These are phyloP conservation scores for Luffia ferchaultella DNA, from an alignment of 2,888 invertebrate genomes.

Conservation along the genomic window DNA sequence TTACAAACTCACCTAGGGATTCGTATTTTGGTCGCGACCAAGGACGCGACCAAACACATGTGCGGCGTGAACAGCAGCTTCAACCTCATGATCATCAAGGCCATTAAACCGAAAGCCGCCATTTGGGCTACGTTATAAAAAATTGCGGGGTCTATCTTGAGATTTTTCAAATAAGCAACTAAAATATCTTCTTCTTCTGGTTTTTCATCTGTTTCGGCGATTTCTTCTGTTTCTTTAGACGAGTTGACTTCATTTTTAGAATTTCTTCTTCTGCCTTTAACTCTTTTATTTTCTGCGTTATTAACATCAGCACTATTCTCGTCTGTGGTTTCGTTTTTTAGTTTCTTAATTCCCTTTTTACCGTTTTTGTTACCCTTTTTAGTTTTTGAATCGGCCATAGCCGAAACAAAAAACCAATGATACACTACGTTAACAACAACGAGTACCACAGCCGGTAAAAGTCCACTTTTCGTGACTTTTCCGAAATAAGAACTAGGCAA, in stretches of 20 bases:
- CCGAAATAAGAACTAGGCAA: slow-evolving; percentile 62
- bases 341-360: slow-evolving; percentile 14
- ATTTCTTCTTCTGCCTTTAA: slow-evolving; percentile 8
- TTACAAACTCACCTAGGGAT: too few species aligned
- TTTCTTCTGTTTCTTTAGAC: background rate
- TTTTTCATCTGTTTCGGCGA: background rate
- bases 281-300: slow-evolving; percentile 39
- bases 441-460: slow-evolving; percentile 66
- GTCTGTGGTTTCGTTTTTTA: slow-evolving; percentile 22
- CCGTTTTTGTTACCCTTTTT: slow-evolving; percentile 12
- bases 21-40: slow-evolving; percentile 61
- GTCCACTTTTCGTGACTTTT: slow-evolving; percentile 57
- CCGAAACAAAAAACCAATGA: slow-evolving; percentile 37
- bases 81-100: slow-evolving; percentile 78
- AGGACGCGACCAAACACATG: slow-evolving; percentile 75
- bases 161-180: slow-evolving; percentile 31
- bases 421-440: slow-evolving; percentile 29
- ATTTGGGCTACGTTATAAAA: slow-evolving; percentile 78
- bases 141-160: slow-evolving; percentile 59
- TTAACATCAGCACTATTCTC: slow-evolving; percentile 58
- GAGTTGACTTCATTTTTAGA: slow-evolving; percentile 6
- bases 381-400: slow-evolving; percentile 12
- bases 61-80: slow-evolving; percentile 83
- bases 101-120: slow-evolving; percentile 75
- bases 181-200: slow-evolving; percentile 14